These are phyloP conservation scores for Pteruthius melanotis DNA, from an alignment of 2,113 vertebrate species.

Conservation along the genomic window DNA sequence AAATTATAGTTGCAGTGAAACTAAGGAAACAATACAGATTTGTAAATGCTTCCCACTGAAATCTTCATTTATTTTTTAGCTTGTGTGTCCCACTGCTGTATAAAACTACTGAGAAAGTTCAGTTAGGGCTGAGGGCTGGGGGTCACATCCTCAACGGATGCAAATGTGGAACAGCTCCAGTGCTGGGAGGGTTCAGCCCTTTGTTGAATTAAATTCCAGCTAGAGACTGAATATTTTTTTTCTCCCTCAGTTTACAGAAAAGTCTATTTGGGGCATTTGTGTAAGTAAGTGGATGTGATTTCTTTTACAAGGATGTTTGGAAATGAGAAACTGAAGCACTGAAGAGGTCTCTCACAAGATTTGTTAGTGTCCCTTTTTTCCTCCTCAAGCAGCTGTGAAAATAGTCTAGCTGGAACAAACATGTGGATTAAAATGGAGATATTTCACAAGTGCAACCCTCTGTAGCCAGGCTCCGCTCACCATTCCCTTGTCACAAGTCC, in stretches of 20 bases:
- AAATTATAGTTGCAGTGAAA: conserved; percentile 37
- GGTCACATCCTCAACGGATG: conserved; percentile 62
- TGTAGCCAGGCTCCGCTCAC: not conserved
- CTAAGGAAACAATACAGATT: conserved; percentile 46
- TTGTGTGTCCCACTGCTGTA: not conserved
- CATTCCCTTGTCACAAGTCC: not conserved
- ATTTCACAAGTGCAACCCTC: conserved; percentile 41
- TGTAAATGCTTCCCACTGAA: conserved; percentile 27
- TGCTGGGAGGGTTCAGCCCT: conserved; percentile 22
- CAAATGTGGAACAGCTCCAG: conserved; percentile 52
- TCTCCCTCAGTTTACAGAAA: conserved; percentile 45
- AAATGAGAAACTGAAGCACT: conserved; percentile 54
- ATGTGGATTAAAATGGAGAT: conserved; percentile 11
- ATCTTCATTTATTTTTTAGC: not conserved
- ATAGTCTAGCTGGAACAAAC: conserved; percentile 53
- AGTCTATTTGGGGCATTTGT: conserved; percentile 56
- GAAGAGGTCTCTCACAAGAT: conserved; percentile 42
- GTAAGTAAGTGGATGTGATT: conserved; percentile 47
- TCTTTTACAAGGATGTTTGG: conserved; percentile 50
- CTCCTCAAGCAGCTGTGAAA: conserved; percentile 46
- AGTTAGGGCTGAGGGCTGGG: conserved; percentile 53
- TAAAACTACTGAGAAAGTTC: conserved; percentile 53
- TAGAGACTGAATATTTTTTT: conserved; percentile 17
- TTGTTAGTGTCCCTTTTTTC: conserved; percentile 19
- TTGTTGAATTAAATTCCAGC: conserved; percentile 53